Base-by-base conservation (phyloP, 2,888 invertebrate genomes). In the Latrodectus elegans region DNA sequence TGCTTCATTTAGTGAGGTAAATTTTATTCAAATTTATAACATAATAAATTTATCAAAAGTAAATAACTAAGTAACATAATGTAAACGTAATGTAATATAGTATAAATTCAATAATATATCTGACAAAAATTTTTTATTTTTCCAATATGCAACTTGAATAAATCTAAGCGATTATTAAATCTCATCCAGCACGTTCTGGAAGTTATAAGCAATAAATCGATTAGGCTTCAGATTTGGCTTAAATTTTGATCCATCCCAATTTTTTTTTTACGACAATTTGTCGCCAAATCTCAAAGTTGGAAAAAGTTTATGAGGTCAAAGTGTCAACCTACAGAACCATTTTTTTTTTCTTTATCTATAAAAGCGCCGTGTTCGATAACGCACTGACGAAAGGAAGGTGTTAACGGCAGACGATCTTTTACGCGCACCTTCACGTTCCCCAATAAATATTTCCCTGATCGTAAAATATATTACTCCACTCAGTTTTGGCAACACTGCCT, bases 391-490 rank as follows among this genome's bases (percentile, higher is more conserved):
- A 60, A 60, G 60, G 60, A 60, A 60, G 60, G 60, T 60, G 60
- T 60, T 60, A 60, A 60, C 12, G 60, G 60, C 60, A 60, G 60
- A 60, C 60, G 60, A 60, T 60, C 60, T 60, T 60, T 60, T 60
- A 60, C 60, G 60, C 60, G 60, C 38, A 38, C 60, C 60, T 60
- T 60, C 38, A 60, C 60, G 14, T 60, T 60, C n/a, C n/a, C 60
- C 60, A 60, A 60, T 60, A 60, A 60, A 60, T 60, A 60, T 60
- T 60, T 60, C 60, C 12, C 60, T n/a, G 60, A 60, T 60, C 60
- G 60, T 60, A 60, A 60, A 60, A 60, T 60, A 60, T 60, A 60
- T 60, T 60, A 60, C 60, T 60, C 60, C 60, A 60, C 60, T 60
- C 60, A 60, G 60, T 60, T 60, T 60, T 60, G 60, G 60, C 60